Percentiles rank a stretch among this genome's conserved stretches.
phyloP scores from a whole-genome alignment of 1,140 invertebrate species.

The Drosophila sp. region DNA sequence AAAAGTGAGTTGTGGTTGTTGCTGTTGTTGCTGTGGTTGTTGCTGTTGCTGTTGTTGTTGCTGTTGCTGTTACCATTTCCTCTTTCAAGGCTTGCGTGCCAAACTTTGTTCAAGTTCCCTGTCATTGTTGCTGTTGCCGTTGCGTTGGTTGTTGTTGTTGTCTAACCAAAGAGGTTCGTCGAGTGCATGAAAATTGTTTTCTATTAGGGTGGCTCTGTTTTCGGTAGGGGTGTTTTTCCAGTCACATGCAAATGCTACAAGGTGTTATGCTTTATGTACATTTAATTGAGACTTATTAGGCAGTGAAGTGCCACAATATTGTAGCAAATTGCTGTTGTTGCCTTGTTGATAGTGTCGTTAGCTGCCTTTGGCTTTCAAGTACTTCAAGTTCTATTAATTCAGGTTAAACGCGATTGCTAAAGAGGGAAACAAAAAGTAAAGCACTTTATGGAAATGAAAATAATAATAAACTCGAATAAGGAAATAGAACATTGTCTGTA shows the following conservation, averaged over 20 bases:
- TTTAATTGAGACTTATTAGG: constrained; percentile 83
- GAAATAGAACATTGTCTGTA: too few relatives aligned
- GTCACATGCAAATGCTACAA: constrained; percentile 77
- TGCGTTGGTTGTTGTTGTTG: constrained; percentile 6
- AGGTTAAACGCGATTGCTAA: constrained; percentile 1
- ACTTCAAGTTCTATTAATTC: constrained; percentile 27
- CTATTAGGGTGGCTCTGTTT: constrained; percentile 22
- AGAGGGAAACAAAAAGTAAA: not conserved
- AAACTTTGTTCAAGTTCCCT: constrained; percentile 38
- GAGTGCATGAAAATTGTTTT: constrained; percentile 49
- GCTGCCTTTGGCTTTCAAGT: constrained; percentile 34
- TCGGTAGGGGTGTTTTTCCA: constrained; percentile 17
- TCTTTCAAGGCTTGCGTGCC: constrained; percentile 72
- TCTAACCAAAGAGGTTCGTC: constrained; percentile 20
- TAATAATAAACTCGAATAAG: too few relatives aligned
- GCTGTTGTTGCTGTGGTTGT: constrained; percentile 5
- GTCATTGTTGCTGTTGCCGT: constrained; percentile 33
- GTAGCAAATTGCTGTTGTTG: constrained; percentile 46
- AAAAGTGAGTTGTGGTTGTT: constrained; percentile 41
- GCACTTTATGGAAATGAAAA: too few relatives aligned
- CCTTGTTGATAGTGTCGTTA: constrained; percentile 75
- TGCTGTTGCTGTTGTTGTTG: constrained; percentile 23
- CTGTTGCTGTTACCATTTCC: constrained; percentile 33
- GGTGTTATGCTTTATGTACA: constrained; percentile 83
- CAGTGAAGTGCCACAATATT: constrained; percentile 62